Evolutionary conservation across 2,888 invertebrate genomes (phyloP).

Genomic region (Folsomia candida): DNA sequence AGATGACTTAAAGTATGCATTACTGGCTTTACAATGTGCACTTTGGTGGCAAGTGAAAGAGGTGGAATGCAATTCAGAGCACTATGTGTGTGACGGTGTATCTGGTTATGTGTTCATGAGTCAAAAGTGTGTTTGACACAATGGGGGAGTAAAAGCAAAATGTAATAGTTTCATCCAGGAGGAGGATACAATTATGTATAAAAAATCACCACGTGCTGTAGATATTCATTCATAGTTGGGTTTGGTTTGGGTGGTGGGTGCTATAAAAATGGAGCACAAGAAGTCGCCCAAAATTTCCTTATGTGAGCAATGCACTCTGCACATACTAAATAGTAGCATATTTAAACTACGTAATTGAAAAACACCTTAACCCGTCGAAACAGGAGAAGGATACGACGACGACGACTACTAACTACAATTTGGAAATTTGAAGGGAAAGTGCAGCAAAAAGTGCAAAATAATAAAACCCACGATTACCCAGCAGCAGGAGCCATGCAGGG

Average conservation of each 20-base stretch:
- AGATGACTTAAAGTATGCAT: conserved; percentile 8
- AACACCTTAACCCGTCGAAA: background rate
- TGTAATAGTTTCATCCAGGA: background rate
- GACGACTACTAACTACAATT: too few relatives aligned
- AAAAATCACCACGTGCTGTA: background rate
- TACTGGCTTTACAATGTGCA: background rate
- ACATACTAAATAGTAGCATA: too few relatives aligned
- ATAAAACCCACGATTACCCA: conserved; percentile 32
- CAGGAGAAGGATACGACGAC: too few relatives aligned
- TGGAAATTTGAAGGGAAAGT: too few relatives aligned
- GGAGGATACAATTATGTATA: background rate
- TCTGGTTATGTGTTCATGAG: background rate
- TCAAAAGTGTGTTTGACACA: background rate
- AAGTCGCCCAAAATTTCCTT: too few relatives aligned
- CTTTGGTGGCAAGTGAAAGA: background rate
- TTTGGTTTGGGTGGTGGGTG: background rate
- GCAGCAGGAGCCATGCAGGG: conserved; percentile 5
- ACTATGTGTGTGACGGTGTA: background rate
- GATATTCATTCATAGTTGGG: background rate
- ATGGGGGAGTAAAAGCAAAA: background rate
- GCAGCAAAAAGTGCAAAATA: conserved; percentile 42
- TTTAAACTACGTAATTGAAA: background rate
- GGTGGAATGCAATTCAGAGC: too few relatives aligned
- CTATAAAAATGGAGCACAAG: too few relatives aligned
- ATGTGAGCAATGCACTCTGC: too few relatives aligned